A percentile compares a stretch with the other conserved stretches of the same genome.
These are phyloP conservation scores for Tipula confusa DNA, from an alignment of 2,888 invertebrate species.

Conservation along the genomic window DNA sequence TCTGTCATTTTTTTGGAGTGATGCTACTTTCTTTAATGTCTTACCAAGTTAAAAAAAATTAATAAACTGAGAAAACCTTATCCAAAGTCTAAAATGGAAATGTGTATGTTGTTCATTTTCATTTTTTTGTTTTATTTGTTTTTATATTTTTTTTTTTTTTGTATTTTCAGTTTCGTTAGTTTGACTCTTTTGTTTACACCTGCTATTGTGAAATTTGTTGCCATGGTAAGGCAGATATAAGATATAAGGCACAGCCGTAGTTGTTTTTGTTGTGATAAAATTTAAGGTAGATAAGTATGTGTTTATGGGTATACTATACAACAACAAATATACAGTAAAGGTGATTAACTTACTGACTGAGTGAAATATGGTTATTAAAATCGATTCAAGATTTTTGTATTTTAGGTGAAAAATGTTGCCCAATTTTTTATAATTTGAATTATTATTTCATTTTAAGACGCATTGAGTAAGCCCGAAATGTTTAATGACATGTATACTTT, in stretches of 20 bases:
- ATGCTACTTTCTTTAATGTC: background rate
- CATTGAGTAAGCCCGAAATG: too few species aligned
- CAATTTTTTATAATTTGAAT: too few species aligned
- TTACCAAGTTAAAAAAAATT: background rate
- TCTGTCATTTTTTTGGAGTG: background rate
- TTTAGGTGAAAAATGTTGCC: too few species aligned
- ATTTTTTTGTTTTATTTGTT: background rate
- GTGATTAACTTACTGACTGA: background rate
- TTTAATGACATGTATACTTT: too few species aligned
- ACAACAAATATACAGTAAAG: background rate
- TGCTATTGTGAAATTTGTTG: background rate
- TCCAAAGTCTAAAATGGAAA: background rate
- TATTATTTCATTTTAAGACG: too few species aligned
- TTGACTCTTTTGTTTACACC: constrained; percentile 29
- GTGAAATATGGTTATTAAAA: background rate
- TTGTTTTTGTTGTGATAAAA: background rate
- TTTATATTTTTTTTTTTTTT: background rate
- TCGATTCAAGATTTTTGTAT: background rate
- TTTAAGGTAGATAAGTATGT: background rate
- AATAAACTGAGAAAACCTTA: background rate
- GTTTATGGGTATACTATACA: background rate
- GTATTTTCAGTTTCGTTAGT: background rate
- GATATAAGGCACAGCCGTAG: background rate
- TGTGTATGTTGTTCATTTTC: background rate
- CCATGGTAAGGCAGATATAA: constrained; percentile 7